These are phyloP conservation scores for Danio rerio DNA, from an alignment of 2,113 vertebrate genomes.

Conservation along the genomic window GRCz12tu NC_133198.1:48166001-48166500, in stretches of 20 bases:
- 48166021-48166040: neutral
- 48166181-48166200: conserved; percentile 57
- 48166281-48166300: neutral
- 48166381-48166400: neutral
- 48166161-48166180: conserved; percentile 58
- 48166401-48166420: conserved; percentile 30
- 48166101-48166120: conserved; percentile 55
- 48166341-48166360: neutral
- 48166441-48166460: conserved; percentile 19
- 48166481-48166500: conserved; percentile 12
- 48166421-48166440: neutral
- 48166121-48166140: conserved; percentile 43
- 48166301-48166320: neutral
- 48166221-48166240: conserved; percentile 41
- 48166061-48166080: conserved; percentile 20
- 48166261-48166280: neutral
- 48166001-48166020: neutral
- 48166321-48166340: neutral
- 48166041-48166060: conserved; percentile 1
- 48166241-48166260: conserved; percentile 42
- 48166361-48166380: neutral
- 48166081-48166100: conserved; percentile 47
- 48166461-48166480: conserved; percentile 36
- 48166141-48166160: conserved; percentile 48
- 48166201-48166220: conserved; percentile 50